Conservation (phyloP, 2,888 invertebrate species). For the Ecliptopera silaceata region DNA sequence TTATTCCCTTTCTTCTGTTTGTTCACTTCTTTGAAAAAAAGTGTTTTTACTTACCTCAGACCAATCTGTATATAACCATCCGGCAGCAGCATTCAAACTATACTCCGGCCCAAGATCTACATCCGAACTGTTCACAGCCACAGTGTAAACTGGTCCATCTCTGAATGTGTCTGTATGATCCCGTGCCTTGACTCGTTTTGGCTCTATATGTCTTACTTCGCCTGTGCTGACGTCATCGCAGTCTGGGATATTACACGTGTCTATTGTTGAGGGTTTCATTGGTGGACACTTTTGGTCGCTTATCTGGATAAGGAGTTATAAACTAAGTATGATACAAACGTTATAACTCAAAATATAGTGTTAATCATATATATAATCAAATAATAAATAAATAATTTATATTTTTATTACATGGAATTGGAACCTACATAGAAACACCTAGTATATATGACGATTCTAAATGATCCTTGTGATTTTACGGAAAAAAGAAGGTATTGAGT, state of each 20-base stretch:
- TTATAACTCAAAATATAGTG: too few species aligned
- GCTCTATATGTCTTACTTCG: slow-evolving; percentile 50
- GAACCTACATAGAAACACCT: too few species aligned
- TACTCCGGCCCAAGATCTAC: slow-evolving; percentile 69
- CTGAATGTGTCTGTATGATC: slow-evolving; percentile 65
- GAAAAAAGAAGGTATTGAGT: too few species aligned
- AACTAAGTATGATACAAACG: too few species aligned
- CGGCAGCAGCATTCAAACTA: slow-evolving; percentile 62
- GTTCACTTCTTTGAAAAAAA: background rate
- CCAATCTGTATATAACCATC: slow-evolving; percentile 84
- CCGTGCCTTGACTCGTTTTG: slow-evolving; percentile 50
- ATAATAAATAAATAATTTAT: too few species aligned
- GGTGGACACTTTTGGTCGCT: slow-evolving; percentile 69
- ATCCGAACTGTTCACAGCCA: slow-evolving; percentile 63
- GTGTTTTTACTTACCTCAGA: slow-evolving; percentile 71
- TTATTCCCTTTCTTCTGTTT: background rate
- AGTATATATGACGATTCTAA: too few species aligned
- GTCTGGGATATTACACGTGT: slow-evolving; percentile 64
- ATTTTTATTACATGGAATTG: too few species aligned
- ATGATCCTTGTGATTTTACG: too few species aligned
- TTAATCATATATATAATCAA: too few species aligned
- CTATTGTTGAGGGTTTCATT: slow-evolving; percentile 60
- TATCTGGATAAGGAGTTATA: slow-evolving; percentile 49
- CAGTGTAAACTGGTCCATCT: slow-evolving; percentile 70
- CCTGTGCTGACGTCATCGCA: slow-evolving; percentile 48